A percentile compares a stretch with the other conserved stretches of the same genome.
Conservation (phyloP, 2,797 vertebrate species). For the Lacerta bilineata region DNA sequence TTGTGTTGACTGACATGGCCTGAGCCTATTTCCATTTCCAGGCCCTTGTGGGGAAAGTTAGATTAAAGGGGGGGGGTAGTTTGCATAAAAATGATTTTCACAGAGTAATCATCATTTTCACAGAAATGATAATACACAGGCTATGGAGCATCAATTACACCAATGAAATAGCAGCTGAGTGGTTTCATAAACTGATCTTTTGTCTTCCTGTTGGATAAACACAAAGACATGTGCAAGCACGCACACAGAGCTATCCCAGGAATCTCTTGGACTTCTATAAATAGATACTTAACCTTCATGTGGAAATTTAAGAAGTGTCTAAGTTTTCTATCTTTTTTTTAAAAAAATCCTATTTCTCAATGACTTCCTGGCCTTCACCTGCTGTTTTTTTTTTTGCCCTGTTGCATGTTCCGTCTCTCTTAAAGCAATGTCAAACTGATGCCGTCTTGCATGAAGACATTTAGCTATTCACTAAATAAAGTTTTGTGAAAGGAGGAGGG, state of each 20-base stretch:
- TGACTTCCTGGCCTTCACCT: not conserved
- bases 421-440: not conserved
- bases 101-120: conserved; percentile 26
- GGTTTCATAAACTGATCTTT: conserved; percentile 26
- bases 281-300: conserved; percentile 10
- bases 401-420: not conserved
- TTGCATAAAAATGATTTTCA: conserved; percentile 65
- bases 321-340: not conserved
- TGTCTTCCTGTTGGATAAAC: conserved; percentile 35
- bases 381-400: not conserved
- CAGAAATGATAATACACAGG: conserved; percentile 41
- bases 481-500: not conserved
- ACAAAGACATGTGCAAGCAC: not conserved
- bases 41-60: conserved; percentile 54
- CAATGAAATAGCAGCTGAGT: conserved; percentile 35
- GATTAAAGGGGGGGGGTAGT: conserved; percentile 61
- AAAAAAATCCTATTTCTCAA: conserved; percentile 3
- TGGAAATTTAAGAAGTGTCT: conserved; percentile 6
- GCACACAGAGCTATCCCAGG: not conserved
- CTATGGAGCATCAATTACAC: not conserved
- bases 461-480: not conserved
- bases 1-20: conserved; percentile 22
- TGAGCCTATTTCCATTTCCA: conserved; percentile 50
- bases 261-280: conserved; percentile 17
- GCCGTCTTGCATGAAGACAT: not conserved